A percentile compares a stretch with the other conserved stretches of the same genome.
phyloP scores from a whole-genome alignment of 2,797 vertebrate species.

The Pangasius larnaudii region DNA sequence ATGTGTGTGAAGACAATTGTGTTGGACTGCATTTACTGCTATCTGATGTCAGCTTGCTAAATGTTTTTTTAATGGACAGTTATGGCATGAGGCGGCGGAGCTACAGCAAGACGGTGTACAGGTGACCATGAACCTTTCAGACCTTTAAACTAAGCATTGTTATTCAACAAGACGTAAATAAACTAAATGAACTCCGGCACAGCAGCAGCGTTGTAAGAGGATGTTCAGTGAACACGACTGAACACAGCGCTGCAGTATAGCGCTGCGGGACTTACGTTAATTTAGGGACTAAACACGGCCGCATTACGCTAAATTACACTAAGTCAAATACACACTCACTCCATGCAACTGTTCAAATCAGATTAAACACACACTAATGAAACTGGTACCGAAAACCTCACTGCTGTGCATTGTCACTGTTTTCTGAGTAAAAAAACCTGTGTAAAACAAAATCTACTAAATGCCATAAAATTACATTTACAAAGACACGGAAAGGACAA shows the following conservation, averaged over 20 bases:
- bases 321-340: conserved; percentile 11
- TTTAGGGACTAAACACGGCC: conserved; percentile 35
- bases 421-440: background rate
- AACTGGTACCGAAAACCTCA: background rate
- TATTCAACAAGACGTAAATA: background rate
- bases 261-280: conserved; percentile 71
- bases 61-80: background rate
- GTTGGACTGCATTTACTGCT: background rate
- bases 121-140: background rate
- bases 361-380: conserved; percentile 25
- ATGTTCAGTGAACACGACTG: conserved; percentile 15
- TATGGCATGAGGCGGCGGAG: background rate
- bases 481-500: background rate
- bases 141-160: background rate
- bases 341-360: background rate
- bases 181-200: background rate
- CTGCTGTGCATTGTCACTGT: background rate
- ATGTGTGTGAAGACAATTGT: background rate
- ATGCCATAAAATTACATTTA: background rate
- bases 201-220: background rate
- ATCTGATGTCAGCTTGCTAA: background rate
- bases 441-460: background rate
- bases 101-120: no score
- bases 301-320: conserved; percentile 9
- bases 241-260: conserved; percentile 65